Conservation (phyloP, 2,797 vertebrate species). For the Argya squamiceps region DNA sequence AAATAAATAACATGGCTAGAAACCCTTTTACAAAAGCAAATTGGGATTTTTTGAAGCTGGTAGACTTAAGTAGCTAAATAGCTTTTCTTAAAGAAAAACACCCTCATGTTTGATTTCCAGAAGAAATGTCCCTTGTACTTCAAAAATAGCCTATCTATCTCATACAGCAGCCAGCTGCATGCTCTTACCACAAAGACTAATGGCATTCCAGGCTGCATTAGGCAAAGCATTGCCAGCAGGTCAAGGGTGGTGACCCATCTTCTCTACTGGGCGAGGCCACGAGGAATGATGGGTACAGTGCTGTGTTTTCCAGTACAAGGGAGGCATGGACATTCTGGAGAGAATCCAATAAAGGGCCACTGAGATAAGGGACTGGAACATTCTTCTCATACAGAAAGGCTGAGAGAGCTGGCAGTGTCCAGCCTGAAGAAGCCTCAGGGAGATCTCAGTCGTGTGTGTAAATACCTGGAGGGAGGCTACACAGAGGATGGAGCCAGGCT, state of each 20-base stretch:
- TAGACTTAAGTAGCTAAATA: not conserved
- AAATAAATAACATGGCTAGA: not conserved
- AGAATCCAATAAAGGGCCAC: not conserved
- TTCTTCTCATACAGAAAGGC: not conserved
- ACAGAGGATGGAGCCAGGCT: not conserved
- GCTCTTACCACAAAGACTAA: not conserved
- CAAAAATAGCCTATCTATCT: not conserved
- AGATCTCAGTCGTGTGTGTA: not conserved
- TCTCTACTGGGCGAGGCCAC: not conserved
- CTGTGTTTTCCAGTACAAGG: not conserved
- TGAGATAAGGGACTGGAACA: not conserved
- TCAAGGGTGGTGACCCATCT: accelerated
- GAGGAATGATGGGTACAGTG: not conserved
- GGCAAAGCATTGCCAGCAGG: not conserved
- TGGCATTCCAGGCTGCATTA: not conserved
- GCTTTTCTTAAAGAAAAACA: not conserved
- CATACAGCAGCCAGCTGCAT: not conserved
- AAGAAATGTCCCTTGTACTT: not conserved
- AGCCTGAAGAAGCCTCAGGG: not conserved
- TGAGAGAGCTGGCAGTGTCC: not conserved
- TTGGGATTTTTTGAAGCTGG: not conserved
- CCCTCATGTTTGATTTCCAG: not conserved
- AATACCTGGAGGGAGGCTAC: not conserved
- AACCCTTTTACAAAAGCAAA: not conserved
- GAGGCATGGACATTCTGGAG: not conserved